Evolutionary conservation across 1,140 invertebrate genomes (phyloP), one percentile per base, ranked within the genome.

Genomic region (Harlomillsia oculata): DNA sequence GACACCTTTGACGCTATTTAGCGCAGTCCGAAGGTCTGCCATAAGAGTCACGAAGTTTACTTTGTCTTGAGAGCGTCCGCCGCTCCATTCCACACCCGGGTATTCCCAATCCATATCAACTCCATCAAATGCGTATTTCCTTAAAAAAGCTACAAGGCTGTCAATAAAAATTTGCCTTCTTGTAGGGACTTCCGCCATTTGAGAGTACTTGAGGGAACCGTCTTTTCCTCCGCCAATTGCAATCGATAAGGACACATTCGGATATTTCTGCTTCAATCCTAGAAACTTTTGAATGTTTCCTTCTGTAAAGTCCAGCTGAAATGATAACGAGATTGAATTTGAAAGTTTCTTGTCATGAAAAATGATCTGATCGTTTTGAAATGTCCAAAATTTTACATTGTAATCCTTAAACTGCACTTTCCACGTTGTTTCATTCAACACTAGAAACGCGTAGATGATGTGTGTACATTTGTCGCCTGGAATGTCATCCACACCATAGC

Each of bases 401-500:
- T 81, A 81, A 67, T 91, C 88, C 13, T 91, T 81, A 2, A 89
- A 72, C 1, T 89, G 75, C 5, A 88, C 77, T 56, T 83, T 78
- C 81, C 85, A 87, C 6, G 77, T 80, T 5, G 78, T 78, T 64
- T 89, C 83, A 62, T 81, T 80, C 6, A 92, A 82, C 1, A 89
- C 89, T 53, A 90, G 83, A 68, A 93, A 93, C n/a, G 88, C 87
- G 69, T 92, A 93, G 41, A 92, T 82, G 3, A 91, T 68, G 69
- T 93, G 89, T 0, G 89, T 92, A 68, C 89, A 93, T 28, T 85
- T 72, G 60, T 87, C 80, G 1, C 77, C 82, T 0, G 87, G 88
- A 45, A 92, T 80, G 68, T 92, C 86, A 39, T 89, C 81, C 40
- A 91, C 80, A 1, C 76, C 81, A 67, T 91, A 92, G 32, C 79